Conservation (phyloP, 2,113 vertebrate species). For the Haemorhous mexicanus region DNA sequence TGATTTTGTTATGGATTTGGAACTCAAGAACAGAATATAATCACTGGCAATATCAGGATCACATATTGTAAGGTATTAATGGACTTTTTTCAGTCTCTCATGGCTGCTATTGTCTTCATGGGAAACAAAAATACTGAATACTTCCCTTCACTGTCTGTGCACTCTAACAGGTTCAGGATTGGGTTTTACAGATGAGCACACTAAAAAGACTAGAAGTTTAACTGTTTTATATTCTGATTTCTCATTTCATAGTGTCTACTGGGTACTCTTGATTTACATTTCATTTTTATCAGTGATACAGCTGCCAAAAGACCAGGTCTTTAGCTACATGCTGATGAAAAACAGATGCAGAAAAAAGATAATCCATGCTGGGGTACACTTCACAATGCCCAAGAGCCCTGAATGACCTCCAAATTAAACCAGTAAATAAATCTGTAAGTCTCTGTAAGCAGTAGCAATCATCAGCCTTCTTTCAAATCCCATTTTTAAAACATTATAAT, state of each 20-base stretch:
- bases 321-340: background rate
- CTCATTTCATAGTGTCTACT: background rate
- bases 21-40: slow-evolving; percentile 9
- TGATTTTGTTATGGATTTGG: slow-evolving; percentile 41
- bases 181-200: background rate
- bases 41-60: background rate
- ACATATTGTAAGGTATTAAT: background rate
- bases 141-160: background rate
- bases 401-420: background rate
- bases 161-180: background rate
- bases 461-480: background rate
- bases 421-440: background rate
- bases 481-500: background rate
- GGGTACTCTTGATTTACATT: background rate
- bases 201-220: background rate
- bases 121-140: background rate
- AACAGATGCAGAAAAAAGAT: background rate
- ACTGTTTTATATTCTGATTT: background rate
- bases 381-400: background rate
- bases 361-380: background rate
- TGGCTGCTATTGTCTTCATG: background rate
- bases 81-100: background rate
- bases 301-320: slow-evolving; percentile 2
- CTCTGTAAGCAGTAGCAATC: background rate
- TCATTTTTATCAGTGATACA: background rate